Percentiles rank a stretch among this genome's conserved stretches.
Conservation (phyloP, 2,797 vertebrate species). For the Lerista edwardsae region DNA sequence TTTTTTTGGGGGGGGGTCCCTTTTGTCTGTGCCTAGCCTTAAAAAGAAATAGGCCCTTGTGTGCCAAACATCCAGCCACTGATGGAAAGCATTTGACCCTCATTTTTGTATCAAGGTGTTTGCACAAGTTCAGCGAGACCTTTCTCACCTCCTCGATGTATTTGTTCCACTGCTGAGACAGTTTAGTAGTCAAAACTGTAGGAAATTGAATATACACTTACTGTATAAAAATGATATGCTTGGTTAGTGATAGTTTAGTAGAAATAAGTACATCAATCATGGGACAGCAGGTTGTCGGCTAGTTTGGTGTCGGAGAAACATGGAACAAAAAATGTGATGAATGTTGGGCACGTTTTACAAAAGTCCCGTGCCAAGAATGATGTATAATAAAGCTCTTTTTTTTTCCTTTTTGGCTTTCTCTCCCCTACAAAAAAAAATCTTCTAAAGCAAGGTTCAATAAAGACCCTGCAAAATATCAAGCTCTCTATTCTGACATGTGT, state of each 20-base stretch:
- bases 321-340: conserved; percentile 70
- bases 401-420: background rate
- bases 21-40: background rate
- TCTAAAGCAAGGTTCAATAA: conserved; percentile 42
- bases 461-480: conserved; percentile 35
- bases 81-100: conserved; percentile 9
- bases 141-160: conserved; percentile 66
- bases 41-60: background rate
- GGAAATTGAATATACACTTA: conserved; percentile 82
- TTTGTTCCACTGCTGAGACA: conserved; percentile 75
- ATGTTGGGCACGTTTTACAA: conserved; percentile 67
- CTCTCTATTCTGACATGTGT: conserved; percentile 45
- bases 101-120: conserved; percentile 44
- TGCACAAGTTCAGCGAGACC: conserved; percentile 53
- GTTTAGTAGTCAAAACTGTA: conserved; percentile 81
- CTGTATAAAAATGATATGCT: conserved; percentile 82
- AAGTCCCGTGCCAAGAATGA: conserved; percentile 67
- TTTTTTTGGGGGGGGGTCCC: background rate
- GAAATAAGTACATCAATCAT: conserved; percentile 84
- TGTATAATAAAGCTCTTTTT: conserved; percentile 52
- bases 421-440: conserved; percentile 28
- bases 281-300: conserved; percentile 76
- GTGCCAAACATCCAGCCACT: background rate
- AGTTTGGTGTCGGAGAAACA: conserved; percentile 74
- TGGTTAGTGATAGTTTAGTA: conserved; percentile 82